Evolutionary conservation across 2,797 vertebrate species (phyloP), one percentile per base, ranked within the genome.

Genomic region (Benthosema pterotum): DNA sequence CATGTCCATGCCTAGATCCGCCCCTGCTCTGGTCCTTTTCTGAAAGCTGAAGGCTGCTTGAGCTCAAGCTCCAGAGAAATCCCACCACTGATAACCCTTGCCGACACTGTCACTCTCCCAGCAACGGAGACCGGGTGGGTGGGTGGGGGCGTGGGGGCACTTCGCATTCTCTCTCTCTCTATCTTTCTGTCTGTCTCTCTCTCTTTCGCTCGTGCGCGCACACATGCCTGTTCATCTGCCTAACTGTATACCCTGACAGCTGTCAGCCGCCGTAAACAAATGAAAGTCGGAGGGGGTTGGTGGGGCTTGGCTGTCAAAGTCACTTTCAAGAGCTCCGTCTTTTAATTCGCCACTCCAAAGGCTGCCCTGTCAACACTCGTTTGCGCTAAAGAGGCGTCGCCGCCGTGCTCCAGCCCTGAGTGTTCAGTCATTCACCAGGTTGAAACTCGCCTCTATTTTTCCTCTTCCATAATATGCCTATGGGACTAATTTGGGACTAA

Each of bases 31-130:
- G n/a, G n/a, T n/a, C n/a, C n/a, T n/a, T n/a, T 32, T 42, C 53
- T 56, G 48, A 51, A 51, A 61, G 54, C 42, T 28, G 45, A 52
- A 56, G 5, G 55, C 46, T 59, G 45, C 19, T 59, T 69, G 62
- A 78, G 59, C 60, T 63, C 51, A 50, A n/a, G 51, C 57, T 48
- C 38, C 28, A 11, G 46, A 28, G 42, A 51, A 16, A 12, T 61
- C 55, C 32, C 42, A 18, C 64, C 55, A 5, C 57, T 57, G 75
- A 73, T 77, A 75, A 72, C 69, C 74, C 74, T 59, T 43, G 55
- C 57, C 12, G 50, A 64, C 67, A 50, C 47, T 50, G 47, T 59
- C 13, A 0, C 58, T 65, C 57, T 49, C 50, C 59, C 57, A n/a
- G n/a, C n/a, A n/a, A n/a, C n/a, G n/a, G n/a, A n/a, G n/a, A n/a